Evolutionary conservation across 2,888 invertebrate species (phyloP), one percentile per base, ranked within the genome.

Genomic region (Synanthedon tipuliformis): DNA sequence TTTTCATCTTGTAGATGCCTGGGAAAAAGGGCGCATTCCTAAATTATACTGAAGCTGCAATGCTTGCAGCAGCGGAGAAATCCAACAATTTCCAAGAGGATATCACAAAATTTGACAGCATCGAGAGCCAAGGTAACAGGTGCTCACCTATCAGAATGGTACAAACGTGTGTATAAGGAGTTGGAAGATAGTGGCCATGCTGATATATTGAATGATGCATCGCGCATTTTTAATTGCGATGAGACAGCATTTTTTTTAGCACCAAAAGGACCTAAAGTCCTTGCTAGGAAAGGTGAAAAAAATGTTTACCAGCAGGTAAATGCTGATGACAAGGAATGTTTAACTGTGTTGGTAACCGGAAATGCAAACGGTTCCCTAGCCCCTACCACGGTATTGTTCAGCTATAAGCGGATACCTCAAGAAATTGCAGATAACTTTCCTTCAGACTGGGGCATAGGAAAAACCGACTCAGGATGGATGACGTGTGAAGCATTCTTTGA

Each of bases 21-120:
- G 57, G 54, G 53, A 59, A 57, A 57, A 60, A 56, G 53, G 56
- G 55, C 54, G 51, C 56, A 55, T 59, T 61, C 50, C 52, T 56
- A 56, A 58, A 59, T 55, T 58, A 59, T 57, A 61, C 56, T 57
- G 57, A 57, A 60, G 58, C 53, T 56, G 56, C 60, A 53, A 60
- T 60, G 60, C 51, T 52, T 50, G 50, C 58, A 56, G 60, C 59
- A 58, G 60, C 55, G 57, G 57, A 59, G 61, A 53, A 58, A 62
- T 57, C 57, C 57, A 45, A 54, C 40, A 53, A 52, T 60, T 57
- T 60, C 61, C 40, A 57, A 12, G 54, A 61, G 61, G 55, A 57
- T 61, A 52, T 59, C 61, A 53, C 56, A 61, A 59, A 63, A 64
- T 54, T 59, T 62, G 50, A 62, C 61, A 45, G 55, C 53, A 51